Conservation (phyloP, 1,140 invertebrate genomes). For the Steinernema khuongi region DNA sequence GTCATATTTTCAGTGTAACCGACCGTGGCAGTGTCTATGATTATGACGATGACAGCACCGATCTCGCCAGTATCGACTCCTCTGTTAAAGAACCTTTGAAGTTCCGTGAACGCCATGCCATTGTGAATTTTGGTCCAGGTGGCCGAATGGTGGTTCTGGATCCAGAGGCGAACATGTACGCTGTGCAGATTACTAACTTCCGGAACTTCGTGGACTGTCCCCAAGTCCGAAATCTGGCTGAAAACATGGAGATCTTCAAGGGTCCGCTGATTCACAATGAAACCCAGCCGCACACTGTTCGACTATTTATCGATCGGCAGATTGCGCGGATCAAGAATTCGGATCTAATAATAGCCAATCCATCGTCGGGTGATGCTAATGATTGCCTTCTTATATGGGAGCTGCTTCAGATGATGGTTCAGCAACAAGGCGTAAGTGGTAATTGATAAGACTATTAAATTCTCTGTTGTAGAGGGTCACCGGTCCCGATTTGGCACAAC, state of each 20-base stretch:
- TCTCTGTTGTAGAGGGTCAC: constrained; percentile 40
- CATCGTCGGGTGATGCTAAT: constrained; percentile 40
- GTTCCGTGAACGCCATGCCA: constrained; percentile 37
- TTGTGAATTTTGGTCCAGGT: constrained; percentile 31
- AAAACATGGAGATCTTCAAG: constrained; percentile 44
- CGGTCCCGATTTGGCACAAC: constrained; percentile 45
- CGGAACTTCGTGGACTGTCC: constrained; percentile 36
- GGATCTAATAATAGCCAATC: constrained; percentile 45
- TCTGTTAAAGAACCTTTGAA: constrained; percentile 44
- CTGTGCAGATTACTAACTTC: not conserved
- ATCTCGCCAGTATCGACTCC: constrained; percentile 37
- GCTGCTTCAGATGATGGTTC: constrained; percentile 42
- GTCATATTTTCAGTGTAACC: not conserved
- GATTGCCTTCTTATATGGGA: constrained; percentile 49
- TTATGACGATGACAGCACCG: not conserved
- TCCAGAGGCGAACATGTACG: not conserved
- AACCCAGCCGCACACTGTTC: constrained; percentile 42
- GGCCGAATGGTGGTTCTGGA: constrained; percentile 33
- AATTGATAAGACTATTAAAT: not conserved
- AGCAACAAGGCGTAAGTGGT: constrained; percentile 42
- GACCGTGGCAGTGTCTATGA: constrained; percentile 21
- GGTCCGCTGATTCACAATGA: constrained; percentile 39
- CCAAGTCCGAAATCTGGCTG: constrained; percentile 30
- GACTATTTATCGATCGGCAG: constrained; percentile 44
- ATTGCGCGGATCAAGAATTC: constrained; percentile 39